Base-by-base conservation (phyloP, 2,113 vertebrate species). In the Perca schrenkii region DNA sequence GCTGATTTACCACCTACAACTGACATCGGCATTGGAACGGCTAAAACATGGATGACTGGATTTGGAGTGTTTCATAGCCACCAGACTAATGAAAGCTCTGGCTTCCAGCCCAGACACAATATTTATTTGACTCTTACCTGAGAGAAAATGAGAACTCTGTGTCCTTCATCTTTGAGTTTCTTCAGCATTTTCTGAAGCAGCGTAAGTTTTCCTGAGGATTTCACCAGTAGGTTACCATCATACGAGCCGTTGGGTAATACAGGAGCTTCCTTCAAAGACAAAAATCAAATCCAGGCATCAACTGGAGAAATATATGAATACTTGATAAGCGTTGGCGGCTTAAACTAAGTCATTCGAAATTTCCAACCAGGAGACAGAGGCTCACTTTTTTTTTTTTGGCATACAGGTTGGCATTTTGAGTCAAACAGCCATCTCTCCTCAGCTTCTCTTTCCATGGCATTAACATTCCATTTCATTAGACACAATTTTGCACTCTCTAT, bases 181-280 rank as follows among this genome's bases (percentile, higher is more conserved):
- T 96, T 98, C 40, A 99, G 94, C 98, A 99, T 99, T 93, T 99
- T 99, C 89, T 99, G 98, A 64, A 99, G 97, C 84, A 99, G 93
- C 82, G 98, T 98, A 89, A 99, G 95, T 86, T 99, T 99, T 83
- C 98, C 98, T 8, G 98, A 99, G 61, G 98, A 99, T 89, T 98
- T 99, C 73, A 99, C 98, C 88, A 99, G 94, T 34, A 95, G 96
- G 93, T 96, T 98, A 13, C 98, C 98, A 3, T 99, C 98, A 0
- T 99, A 99, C n/a, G 98, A 99, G 43, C 98, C 98, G 0, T 98
- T 99, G 78, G 98, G 97, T 84, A 98, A 90, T 4, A 99, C 96
- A 0, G 98, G 98, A 13, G 98, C 98, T 85, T 99, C 98, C 98
- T 99, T 91, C 19, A 87, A n/a, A 82, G 25, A 84, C 12, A 68